phyloP scores from a whole-genome alignment of 2,888 invertebrate species.

The Sinhomidia bicolor region DNA sequence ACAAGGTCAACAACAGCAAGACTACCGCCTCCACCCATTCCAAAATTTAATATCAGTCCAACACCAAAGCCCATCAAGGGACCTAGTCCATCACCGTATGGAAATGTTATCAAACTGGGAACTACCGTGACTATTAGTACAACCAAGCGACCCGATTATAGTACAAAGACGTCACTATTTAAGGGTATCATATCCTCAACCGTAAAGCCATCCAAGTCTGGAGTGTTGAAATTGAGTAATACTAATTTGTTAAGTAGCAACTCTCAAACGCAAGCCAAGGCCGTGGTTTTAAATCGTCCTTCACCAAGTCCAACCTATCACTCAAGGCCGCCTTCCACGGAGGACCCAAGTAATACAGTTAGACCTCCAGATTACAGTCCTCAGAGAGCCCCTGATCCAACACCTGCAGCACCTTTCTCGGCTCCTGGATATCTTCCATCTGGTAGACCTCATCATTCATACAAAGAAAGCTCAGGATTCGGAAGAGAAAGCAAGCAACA shows the following conservation, averaged over 20 bases:
- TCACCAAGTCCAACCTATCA: constrained; percentile 14
- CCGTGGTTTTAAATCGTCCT: constrained; percentile 40
- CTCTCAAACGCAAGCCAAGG: constrained; percentile 23
- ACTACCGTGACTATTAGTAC: constrained; percentile 68
- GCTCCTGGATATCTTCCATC: constrained; percentile 62
- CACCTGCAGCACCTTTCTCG: constrained; percentile 47
- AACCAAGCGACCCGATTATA: constrained; percentile 57
- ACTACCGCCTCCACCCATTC: constrained; percentile 71
- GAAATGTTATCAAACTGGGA: constrained; percentile 67
- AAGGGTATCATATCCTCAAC: constrained; percentile 70
- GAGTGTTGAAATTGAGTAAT: constrained; percentile 50
- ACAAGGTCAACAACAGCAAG: constrained; percentile 59
- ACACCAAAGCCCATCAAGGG: constrained; percentile 71
- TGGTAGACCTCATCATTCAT: constrained; percentile 36
- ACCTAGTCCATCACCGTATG: constrained; percentile 68
- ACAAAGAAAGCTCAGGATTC: constrained; percentile 13
- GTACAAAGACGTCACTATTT: constrained; percentile 64
- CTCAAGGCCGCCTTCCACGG: constrained; percentile 55
- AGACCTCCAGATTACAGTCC: constrained; percentile 66
- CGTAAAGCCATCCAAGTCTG: constrained; percentile 54
- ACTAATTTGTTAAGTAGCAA: constrained; percentile 13
- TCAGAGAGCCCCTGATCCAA: constrained; percentile 59
- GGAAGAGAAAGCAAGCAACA: constrained; percentile 44
- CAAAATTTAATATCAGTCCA: constrained; percentile 59
- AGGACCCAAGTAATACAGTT: constrained; percentile 68